Base-by-base conservation (phyloP, 2,888 invertebrate species). In the Ochropacha duplaris region DNA sequence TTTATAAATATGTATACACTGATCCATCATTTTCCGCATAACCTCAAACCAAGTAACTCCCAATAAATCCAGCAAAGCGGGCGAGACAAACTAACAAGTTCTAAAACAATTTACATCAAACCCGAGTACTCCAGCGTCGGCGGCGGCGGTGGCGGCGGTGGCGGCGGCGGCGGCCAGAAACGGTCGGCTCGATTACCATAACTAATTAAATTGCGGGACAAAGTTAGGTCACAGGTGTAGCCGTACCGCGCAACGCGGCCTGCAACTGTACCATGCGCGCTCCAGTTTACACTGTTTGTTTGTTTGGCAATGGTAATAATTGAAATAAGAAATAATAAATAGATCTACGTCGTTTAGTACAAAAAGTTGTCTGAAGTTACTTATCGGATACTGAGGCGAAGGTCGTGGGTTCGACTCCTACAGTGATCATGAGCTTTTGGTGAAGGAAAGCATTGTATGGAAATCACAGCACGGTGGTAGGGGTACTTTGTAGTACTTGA, bases 121-220 rank as follows among this genome's bases (percentile, higher is more conserved):
- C 44, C 19, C 44, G 44, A 44, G 44, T 19, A 19, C 44, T 9
- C 19, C 19, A 9, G 44, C 44, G 16, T 19, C 44, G 76, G 66
- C 54, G 59, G 64, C 62, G 61, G 68, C 59, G 24, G 66, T n/a
- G n/a, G n/a, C n/a, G n/a, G n/a, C n/a, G n/a, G n/a, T n/a, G n/a
- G 65, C 60, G 67, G 65, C 65, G 68, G 56, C 58, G 69, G 65
- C 61, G 68, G 58, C 66, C 62, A 57, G 66, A 62, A 68, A 60
- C 68, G 69, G 66, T 60, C 66, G 61, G 68, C 71, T 70, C 72
- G 67, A 84, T 84, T 83, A 77, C 79, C 84, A 84, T 84, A 84
- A 78, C 83, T 84, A 84, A 82, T 82, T 82, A 81, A 80, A 79
- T 79, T 76, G 76, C 67, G 74, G 64, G 73, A 66, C 65, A 66